Base-by-base conservation (phyloP, 2,797 vertebrate genomes). In the Myripristis jacobus region DNA sequence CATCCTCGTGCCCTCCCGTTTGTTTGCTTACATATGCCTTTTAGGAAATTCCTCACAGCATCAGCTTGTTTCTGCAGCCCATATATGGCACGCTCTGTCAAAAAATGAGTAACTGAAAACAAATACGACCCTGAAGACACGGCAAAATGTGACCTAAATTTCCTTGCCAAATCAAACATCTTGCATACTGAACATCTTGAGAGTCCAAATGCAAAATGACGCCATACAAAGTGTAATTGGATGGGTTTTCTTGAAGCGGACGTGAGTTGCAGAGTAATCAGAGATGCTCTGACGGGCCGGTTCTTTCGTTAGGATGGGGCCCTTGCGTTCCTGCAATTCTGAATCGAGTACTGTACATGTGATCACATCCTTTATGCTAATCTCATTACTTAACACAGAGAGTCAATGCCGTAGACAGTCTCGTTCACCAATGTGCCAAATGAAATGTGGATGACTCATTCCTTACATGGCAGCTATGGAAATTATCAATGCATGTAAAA, bases 211-310 rank as follows among this genome's bases (percentile, higher is more conserved):
- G 57, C 0, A 0, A 60, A 60, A 84, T 91, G 87, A 92, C 83
- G 80, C 91, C 87, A 89, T 83, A 69, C 75, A 29, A 60, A 79
- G 50, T 69, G 77, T 16, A 66, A 77, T 57, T 63, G 75, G 59
- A 51, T 73, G 27, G 85, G 88, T 91, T 90, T 86, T 85, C 79
- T 80, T 87, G 75, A 75, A 29, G 41, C 68, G 84, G 72, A 83
- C 77, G 85, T 84, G 70, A 31, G 76, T 61, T 60, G 66, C 12
- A 54, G 80, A 81, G 48, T 9, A 27, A 21, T 25, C 53, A 4
- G 75, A 50, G 79, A 55, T 6, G 0, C 66, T 62, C 44, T 3
- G 65, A 77, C 71, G 66, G 69, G 38, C 57, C 16, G 57, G 29
- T 24, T 79, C 80, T 70, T 51, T 77, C 63, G 62, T 25, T 44